phyloP scores from a whole-genome alignment of 2,888 invertebrate genomes.

The Actias luna region DNA sequence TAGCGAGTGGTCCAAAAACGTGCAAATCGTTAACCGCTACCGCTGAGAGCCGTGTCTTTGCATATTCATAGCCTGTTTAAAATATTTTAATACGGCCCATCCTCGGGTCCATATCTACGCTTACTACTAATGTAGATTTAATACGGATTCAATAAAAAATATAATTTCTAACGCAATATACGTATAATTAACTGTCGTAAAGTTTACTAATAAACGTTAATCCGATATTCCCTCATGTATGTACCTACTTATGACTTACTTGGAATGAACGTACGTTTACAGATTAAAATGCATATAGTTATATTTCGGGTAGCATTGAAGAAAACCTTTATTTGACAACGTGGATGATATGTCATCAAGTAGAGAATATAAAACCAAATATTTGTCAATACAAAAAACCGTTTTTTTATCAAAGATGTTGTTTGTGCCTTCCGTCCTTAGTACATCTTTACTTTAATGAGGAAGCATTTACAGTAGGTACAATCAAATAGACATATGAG shows the following conservation, averaged over 20 bases:
- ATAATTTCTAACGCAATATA: neutral
- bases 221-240: neutral
- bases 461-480: neutral
- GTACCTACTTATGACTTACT: neutral
- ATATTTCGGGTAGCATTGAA: neutral
- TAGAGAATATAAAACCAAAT: neutral
- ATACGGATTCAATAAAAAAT: constrained; percentile 56
- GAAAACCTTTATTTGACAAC: neutral
- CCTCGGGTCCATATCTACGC: constrained; percentile 61
- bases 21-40: constrained; percentile 78
- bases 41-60: constrained; percentile 75
- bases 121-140: constrained; percentile 74
- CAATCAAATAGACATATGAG: neutral
- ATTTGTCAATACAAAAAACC: neutral
- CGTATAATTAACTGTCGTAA: neutral
- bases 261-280: neutral
- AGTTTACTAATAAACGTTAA: no score
- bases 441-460: neutral
- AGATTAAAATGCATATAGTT: neutral
- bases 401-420: neutral
- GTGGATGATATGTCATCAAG: neutral
- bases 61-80: constrained; percentile 81
- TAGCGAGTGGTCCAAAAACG: constrained; percentile 79
- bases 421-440: neutral
- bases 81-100: constrained; percentile 79